phyloP scores from a whole-genome alignment of 2,888 invertebrate genomes.

The Allacma fusca region DNA sequence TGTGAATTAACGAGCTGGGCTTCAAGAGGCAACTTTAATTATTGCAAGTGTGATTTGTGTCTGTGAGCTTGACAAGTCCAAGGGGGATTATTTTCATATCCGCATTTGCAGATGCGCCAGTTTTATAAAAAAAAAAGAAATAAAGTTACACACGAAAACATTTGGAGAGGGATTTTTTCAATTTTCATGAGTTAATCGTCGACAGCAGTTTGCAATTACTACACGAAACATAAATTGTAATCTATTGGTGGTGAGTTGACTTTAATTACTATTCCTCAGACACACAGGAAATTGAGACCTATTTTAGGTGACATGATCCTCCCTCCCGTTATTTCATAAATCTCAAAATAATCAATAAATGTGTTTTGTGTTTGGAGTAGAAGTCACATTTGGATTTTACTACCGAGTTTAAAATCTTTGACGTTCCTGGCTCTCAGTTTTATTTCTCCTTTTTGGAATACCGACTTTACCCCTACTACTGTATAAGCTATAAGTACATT shows the following conservation, averaged over 20 bases:
- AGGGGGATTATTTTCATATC: too few species aligned
- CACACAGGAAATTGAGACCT: constrained; percentile 43
- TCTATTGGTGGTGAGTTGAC: background rate
- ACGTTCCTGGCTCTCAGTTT: too few species aligned
- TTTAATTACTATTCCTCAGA: background rate
- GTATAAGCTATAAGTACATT: too few species aligned
- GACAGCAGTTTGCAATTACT: background rate
- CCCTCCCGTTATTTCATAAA: background rate
- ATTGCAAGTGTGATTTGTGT: constrained; percentile 8
- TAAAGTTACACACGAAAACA: too few species aligned
- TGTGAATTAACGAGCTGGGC: background rate
- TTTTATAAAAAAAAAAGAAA: too few species aligned
- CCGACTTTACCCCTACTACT: too few species aligned
- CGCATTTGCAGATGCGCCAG: too few species aligned
- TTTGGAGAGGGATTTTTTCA: background rate
- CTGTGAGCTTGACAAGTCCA: background rate
- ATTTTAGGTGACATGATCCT: constrained; percentile 31
- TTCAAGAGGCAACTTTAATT: background rate
- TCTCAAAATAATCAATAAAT: background rate
- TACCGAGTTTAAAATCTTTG: background rate
- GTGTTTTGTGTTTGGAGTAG: background rate
- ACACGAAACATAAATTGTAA: background rate
- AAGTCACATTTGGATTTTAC: background rate
- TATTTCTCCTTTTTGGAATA: too few species aligned
- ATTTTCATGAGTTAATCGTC: background rate